These are phyloP conservation scores for Microctenopoma lineatum DNA, from an alignment of 2,797 vertebrate genomes.

Conservation along the genomic window DNA sequence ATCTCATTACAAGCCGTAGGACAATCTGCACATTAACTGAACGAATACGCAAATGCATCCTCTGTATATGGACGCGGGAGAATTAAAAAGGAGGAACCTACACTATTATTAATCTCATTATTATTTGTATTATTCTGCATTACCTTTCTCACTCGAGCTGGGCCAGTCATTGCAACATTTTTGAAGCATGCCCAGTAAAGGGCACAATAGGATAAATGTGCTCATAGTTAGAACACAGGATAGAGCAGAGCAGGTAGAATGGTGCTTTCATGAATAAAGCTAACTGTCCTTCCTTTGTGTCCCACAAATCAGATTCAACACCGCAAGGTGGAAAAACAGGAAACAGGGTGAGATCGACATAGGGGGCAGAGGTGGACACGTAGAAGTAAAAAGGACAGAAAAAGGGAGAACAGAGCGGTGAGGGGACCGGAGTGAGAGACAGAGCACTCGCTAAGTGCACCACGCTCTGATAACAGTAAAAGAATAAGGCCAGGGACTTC, in stretches of 20 bases:
- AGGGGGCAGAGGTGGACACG: constrained; percentile 50
- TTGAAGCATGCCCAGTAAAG: constrained; percentile 56
- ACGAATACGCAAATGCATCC: constrained; percentile 71
- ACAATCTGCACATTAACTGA: constrained; percentile 64
- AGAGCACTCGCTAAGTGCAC: constrained; percentile 72
- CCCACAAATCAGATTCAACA: constrained; percentile 47
- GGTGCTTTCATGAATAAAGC: constrained; percentile 59
- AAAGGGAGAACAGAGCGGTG: constrained; percentile 41
- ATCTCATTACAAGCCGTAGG: constrained; percentile 78
- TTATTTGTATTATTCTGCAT: constrained; percentile 63
- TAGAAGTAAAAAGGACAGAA: constrained; percentile 61
- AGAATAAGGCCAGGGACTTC: constrained; percentile 77
- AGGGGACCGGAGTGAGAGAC: constrained; percentile 51
- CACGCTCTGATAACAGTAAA: constrained; percentile 76
- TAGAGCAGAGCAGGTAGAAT: constrained; percentile 45
- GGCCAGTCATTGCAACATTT: constrained; percentile 47
- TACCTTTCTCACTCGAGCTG: constrained; percentile 8
- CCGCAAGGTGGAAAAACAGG: constrained; percentile 49
- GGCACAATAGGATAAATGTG: constrained; percentile 64
- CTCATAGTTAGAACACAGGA: constrained; percentile 51
- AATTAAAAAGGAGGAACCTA: constrained; percentile 54
- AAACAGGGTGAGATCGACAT: constrained; percentile 44
- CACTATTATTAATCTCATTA: constrained; percentile 42
- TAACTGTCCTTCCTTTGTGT: constrained; percentile 34
- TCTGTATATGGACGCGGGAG: constrained; percentile 50